Evolutionary conservation across 1,140 invertebrate species (phyloP).

Genomic region (Pinna nobilis): DNA sequence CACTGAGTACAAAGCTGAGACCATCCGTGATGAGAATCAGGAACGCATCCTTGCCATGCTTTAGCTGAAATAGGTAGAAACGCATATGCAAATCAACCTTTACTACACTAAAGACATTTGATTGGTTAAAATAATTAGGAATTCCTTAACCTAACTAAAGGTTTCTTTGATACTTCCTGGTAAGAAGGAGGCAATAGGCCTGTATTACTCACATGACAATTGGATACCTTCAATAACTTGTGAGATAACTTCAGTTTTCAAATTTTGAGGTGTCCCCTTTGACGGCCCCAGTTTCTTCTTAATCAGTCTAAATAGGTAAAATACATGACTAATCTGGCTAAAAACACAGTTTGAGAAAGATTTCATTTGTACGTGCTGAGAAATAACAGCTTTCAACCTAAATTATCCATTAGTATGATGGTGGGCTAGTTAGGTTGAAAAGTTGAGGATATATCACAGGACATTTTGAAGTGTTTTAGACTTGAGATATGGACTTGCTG

Average conservation of each 20-base stretch:
- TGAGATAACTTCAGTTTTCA: too few relatives aligned
- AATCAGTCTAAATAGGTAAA: too few relatives aligned
- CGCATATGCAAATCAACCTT: neutral
- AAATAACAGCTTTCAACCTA: neutral
- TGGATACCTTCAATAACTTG: too few relatives aligned
- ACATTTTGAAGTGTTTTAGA: neutral
- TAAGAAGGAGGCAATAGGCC: neutral
- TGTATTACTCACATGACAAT: too few relatives aligned
- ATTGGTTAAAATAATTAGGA: neutral
- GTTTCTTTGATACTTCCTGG: neutral
- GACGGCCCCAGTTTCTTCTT: too few relatives aligned
- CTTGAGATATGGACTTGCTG: too few relatives aligned
- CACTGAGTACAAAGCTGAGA: constrained; percentile 76
- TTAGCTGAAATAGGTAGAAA: constrained; percentile 72
- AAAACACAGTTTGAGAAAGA: too few relatives aligned
- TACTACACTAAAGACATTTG: too few relatives aligned
- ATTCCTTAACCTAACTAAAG: too few relatives aligned
- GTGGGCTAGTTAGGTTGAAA: neutral
- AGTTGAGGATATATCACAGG: neutral
- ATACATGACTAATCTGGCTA: too few relatives aligned
- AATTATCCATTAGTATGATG: neutral
- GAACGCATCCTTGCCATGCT: constrained; percentile 78
- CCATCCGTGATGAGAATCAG: constrained; percentile 78
- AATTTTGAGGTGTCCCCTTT: too few relatives aligned
- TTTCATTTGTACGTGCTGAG: too few relatives aligned